phyloP scores from a whole-genome alignment of 1,140 invertebrate genomes.

The Drosophila oshimai region DNA sequence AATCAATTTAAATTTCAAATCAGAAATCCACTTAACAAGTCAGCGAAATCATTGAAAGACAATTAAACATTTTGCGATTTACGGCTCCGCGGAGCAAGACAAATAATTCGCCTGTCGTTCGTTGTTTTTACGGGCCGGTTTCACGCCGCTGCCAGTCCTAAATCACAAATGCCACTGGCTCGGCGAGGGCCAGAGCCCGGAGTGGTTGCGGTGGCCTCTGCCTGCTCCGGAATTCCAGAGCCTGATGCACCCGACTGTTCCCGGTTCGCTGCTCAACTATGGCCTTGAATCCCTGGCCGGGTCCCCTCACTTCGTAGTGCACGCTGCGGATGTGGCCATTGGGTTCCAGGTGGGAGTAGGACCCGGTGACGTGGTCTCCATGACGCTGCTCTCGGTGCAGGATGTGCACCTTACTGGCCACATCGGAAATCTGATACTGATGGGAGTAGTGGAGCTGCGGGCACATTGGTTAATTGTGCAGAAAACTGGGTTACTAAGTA shows the following conservation, averaged over 20 bases:
- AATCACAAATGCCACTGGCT: slow-evolving; percentile 52
- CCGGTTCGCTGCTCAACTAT: slow-evolving; percentile 81
- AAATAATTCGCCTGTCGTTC: slow-evolving; percentile 11
- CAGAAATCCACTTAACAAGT: slow-evolving; percentile 22
- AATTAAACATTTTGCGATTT: slow-evolving; percentile 39
- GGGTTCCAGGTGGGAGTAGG: slow-evolving; percentile 83
- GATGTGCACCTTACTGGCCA: slow-evolving; percentile 76
- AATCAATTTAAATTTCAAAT: slow-evolving; percentile 46
- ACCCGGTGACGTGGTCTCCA: slow-evolving; percentile 82
- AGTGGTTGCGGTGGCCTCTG: slow-evolving; percentile 5
- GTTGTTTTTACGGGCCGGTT: slow-evolving; percentile 6
- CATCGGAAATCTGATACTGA: slow-evolving; percentile 83
- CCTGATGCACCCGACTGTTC: slow-evolving; percentile 57
- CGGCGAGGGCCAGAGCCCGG: slow-evolving; percentile 36
- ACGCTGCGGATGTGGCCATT: slow-evolving; percentile 83
- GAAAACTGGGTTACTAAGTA: neutral
- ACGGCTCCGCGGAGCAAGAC: slow-evolving; percentile 17
- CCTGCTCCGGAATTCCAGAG: slow-evolving; percentile 32
- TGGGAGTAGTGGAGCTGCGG: slow-evolving; percentile 83
- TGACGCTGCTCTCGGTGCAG: slow-evolving; percentile 83
- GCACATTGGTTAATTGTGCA: neutral
- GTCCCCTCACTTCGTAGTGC: slow-evolving; percentile 83
- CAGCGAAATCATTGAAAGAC: slow-evolving; percentile 34
- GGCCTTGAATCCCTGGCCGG: slow-evolving; percentile 82
- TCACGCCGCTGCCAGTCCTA: slow-evolving; percentile 14